Percentiles rank a stretch among this genome's conserved stretches.
phyloP scores from a whole-genome alignment of 92 coral and sea anemone species.

The Plumapathes pennacea region DNA sequence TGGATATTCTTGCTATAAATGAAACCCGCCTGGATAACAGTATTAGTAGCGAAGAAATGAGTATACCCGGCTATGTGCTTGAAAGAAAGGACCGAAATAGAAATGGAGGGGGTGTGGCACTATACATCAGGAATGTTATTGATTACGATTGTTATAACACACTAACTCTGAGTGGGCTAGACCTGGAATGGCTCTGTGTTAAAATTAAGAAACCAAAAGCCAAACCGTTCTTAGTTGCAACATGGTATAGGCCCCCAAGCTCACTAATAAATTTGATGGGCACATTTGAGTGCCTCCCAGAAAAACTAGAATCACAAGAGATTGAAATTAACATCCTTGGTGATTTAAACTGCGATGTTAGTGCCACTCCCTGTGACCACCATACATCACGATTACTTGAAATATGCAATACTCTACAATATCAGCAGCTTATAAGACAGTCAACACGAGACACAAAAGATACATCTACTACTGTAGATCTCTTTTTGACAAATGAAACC shows the following conservation, averaged over 20 bases:
- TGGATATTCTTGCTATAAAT: constrained; percentile 25
- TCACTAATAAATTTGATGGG: too few species aligned
- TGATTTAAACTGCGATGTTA: too few species aligned
- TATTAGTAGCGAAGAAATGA: constrained; percentile 1
- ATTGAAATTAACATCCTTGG: too few species aligned
- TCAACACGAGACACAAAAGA: constrained; percentile 1
- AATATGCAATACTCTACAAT: constrained; percentile 2
- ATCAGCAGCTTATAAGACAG: neutral
- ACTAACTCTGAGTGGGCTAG: too few species aligned
- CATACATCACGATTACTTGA: too few species aligned
- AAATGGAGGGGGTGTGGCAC: constrained; percentile 15
- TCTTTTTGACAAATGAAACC: constrained; percentile 18
- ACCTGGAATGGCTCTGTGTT: too few species aligned
- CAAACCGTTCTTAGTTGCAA: too few species aligned
- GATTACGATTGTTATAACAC: constrained; percentile 11
- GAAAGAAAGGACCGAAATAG: constrained; percentile 12
- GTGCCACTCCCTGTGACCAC: too few species aligned
- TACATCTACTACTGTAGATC: constrained; percentile 6
- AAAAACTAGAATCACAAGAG: too few species aligned
- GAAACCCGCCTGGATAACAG: constrained; percentile 20
- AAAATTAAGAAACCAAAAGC: too few species aligned
- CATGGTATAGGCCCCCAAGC: too few species aligned
- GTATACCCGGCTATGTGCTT: constrained; percentile 16
- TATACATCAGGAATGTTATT: constrained; percentile 7
- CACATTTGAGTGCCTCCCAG: too few species aligned